Evolutionary conservation across 2,888 invertebrate species (phyloP).

Genomic region (Antheraea yamamai): DNA sequence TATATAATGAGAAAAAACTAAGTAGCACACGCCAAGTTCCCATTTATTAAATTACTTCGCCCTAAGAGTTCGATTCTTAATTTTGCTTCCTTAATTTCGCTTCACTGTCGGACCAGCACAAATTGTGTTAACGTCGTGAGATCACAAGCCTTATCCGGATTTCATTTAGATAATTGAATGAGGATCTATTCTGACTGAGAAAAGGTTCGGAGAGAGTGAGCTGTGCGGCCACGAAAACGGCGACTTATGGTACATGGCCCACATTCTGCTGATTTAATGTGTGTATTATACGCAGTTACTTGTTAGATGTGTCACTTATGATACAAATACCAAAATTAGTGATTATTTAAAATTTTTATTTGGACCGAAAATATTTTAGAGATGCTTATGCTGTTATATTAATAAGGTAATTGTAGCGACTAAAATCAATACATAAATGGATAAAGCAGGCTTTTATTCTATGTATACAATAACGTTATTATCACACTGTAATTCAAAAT

Average conservation of each 20-base stretch:
- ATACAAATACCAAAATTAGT: too few species aligned
- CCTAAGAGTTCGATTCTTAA: conserved; percentile 55
- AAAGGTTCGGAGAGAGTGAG: conserved; percentile 59
- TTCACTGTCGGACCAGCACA: conserved; percentile 54
- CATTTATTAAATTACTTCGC: conserved; percentile 25
- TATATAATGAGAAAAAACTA: conserved; percentile 26
- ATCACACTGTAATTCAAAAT: too few species aligned
- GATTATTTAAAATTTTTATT: too few species aligned
- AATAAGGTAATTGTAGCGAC: too few species aligned
- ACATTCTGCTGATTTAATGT: too few species aligned
- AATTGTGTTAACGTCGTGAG: conserved; percentile 73
- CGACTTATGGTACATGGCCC: conserved; percentile 17
- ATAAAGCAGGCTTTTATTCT: too few species aligned
- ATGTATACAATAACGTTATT: too few species aligned
- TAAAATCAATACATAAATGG: too few species aligned
- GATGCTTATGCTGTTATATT: too few species aligned
- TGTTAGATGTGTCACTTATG: too few species aligned
- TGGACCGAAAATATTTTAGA: too few species aligned
- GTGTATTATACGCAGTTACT: too few species aligned
- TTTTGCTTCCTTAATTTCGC: conserved; percentile 48
- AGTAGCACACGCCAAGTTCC: conserved; percentile 12
- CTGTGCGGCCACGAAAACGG: conserved; percentile 42
- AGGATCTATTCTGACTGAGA: conserved; percentile 74
- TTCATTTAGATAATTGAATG: conserved; percentile 81
- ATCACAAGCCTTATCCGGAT: conserved; percentile 74